Conservation (phyloP, 37 sponge, comb jelly and placozoan genomes). For the Chondrilla cf. caribensis region DNA sequence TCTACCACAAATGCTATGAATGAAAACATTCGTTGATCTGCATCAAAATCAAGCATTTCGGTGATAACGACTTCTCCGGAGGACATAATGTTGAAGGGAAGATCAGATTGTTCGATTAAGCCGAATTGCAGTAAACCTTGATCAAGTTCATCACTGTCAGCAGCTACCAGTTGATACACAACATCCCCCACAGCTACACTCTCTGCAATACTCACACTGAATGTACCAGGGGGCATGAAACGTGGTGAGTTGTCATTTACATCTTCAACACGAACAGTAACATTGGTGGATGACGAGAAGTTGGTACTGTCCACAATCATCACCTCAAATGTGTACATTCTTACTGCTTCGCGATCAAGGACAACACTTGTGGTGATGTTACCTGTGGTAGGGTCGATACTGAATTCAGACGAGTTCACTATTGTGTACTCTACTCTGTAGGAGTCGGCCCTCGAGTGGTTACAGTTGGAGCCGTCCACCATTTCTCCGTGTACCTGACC, state of each 20-base stretch:
- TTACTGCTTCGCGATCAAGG: conserved; percentile 7
- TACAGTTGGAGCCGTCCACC: background rate
- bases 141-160: conserved; percentile 26
- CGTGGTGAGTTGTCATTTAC: background rate
- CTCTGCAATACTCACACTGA: background rate
- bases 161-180: background rate
- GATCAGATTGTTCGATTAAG: background rate
- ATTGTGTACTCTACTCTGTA: background rate
- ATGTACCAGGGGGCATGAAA: background rate
- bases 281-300: background rate
- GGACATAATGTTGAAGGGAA: background rate
- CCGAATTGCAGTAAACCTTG: conserved; percentile 33
- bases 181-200: background rate
- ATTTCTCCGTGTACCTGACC: background rate
- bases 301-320: conserved; percentile 15
- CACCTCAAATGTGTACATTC: background rate
- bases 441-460: background rate
- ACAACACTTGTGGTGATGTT: background rate
- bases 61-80: background rate
- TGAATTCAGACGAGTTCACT: background rate
- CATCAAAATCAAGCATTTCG: background rate
- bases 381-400: conserved; percentile 12
- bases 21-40: background rate
- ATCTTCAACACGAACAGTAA: background rate
- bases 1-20: background rate